Evolutionary conservation across 2,113 vertebrate genomes (phyloP), one percentile per base, ranked within the genome.

Genomic region (Colinus virginianus): DNA sequence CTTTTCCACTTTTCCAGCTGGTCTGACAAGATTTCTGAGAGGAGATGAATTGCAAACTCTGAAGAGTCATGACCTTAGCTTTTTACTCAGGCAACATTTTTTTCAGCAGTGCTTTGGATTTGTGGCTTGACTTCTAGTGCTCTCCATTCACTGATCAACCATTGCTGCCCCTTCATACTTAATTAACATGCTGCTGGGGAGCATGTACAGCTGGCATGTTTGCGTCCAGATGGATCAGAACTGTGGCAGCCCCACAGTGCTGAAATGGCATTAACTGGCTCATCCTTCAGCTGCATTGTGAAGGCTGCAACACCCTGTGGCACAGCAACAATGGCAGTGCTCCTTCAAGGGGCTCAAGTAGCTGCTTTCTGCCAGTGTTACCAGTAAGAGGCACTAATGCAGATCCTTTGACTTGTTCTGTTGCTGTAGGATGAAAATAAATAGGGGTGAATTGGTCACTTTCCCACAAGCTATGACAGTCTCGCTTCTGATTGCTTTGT

Each of bases 241-340:
- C 2, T 61, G 83, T 8, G 40, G 58, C 62, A 56, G 66, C 55
- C 71, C 75, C 3, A 4, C 1, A 0, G 72, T 46, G 67, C 46
- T 87, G 51, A 94, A 84, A 71, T 34, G 49, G 80, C 79, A 94
- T 93, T 86, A 90, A 96, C 79, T 51, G 1, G 1, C 32, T 67
- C 30, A 64, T 28, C 64, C 85, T 79, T 74, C 34, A 70, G 32
- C 43, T 61, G 69, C 0, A 1, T 26, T 34, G 22, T 1, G 4
- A 64, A 63, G 23, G 15, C 15, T 26, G 23, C 36, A 62, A 38
- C 34, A 62, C 9, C 32, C 55, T 62, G 36, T 21, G 19, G 55
- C 59, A 61, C 22, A 61, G 21, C 59, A 61, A 8, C 14, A 25
- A 25, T 62, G 59, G 34, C 26, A 75, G 88, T n/a, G 18, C 22